Percentiles rank a stretch among this genome's conserved stretches.
phyloP scores from a whole-genome alignment of 2,797 vertebrate genomes.

The Lagorchestes hirsutus region DNA sequence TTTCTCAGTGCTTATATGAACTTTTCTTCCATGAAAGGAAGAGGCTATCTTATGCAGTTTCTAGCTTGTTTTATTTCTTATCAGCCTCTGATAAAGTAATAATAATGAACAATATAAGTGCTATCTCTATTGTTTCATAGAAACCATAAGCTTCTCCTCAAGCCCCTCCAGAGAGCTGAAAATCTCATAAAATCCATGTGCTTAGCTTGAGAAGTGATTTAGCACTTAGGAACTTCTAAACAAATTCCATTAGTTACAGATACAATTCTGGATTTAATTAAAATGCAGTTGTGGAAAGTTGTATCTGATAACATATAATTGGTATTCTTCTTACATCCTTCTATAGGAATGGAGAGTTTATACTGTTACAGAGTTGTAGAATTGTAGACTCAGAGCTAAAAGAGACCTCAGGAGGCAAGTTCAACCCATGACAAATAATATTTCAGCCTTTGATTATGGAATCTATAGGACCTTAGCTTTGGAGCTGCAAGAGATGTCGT shows the following conservation, averaged over 20 bases:
- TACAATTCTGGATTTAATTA: conserved; percentile 61
- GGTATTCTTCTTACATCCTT: conserved; percentile 36
- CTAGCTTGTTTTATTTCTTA: conserved; percentile 31
- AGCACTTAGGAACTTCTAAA: conserved; percentile 35
- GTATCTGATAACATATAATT: conserved; percentile 40
- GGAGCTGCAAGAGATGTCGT: not conserved
- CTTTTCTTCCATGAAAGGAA: not conserved
- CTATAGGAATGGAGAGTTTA: conserved; percentile 53
- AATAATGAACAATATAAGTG: conserved; percentile 7
- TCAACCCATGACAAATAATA: not conserved
- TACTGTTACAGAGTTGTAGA: not conserved
- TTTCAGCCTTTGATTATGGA: not conserved
- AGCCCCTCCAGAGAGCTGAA: not conserved
- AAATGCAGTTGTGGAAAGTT: conserved; percentile 50
- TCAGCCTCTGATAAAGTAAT: not conserved
- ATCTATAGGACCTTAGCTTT: not conserved
- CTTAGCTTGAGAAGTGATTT: conserved; percentile 25
- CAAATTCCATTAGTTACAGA: conserved; percentile 48
- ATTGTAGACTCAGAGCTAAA: conserved; percentile 3
- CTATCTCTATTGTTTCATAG: conserved; percentile 30
- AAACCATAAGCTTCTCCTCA: not conserved
- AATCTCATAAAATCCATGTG: not conserved
- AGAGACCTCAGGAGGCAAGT: not conserved
- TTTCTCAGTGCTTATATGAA: conserved; percentile 7
- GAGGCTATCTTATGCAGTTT: conserved; percentile 1